Evolutionary conservation across 2,113 vertebrate species (phyloP).

Genomic region (Hiodon tergisus): DNA sequence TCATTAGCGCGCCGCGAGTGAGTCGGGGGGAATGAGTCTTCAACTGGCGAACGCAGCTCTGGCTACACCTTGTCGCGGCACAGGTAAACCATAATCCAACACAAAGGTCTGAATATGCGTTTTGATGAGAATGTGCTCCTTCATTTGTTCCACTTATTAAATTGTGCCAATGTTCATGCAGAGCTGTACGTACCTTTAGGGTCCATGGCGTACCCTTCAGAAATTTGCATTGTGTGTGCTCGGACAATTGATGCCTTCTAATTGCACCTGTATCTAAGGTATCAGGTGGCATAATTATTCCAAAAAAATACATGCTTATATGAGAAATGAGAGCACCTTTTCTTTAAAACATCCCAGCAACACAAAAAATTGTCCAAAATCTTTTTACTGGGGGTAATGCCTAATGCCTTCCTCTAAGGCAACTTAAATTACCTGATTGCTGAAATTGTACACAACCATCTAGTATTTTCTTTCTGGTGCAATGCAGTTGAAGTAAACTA

Average conservation of each 20-base stretch:
- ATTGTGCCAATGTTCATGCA: constrained; percentile 1
- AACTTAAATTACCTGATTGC: no score
- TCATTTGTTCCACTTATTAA: constrained; percentile 28
- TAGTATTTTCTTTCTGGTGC: background rate
- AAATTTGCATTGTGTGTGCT: background rate
- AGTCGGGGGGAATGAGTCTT: constrained; percentile 18
- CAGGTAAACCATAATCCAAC: constrained; percentile 35
- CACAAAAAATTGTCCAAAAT: background rate
- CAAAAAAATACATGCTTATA: background rate
- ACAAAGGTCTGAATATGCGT: background rate
- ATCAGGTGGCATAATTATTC: no score
- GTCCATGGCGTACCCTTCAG: background rate
- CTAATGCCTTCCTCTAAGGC: no score
- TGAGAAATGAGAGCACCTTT: background rate
- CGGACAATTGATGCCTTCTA: background rate
- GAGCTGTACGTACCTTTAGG: constrained; percentile 5
- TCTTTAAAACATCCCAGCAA: background rate
- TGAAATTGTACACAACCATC: no score
- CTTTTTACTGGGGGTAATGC: no score
- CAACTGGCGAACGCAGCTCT: constrained; percentile 15
- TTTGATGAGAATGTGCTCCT: constrained; percentile 18
- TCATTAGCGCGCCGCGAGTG: constrained; percentile 24
- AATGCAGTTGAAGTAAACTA: background rate
- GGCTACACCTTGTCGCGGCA: constrained; percentile 21
- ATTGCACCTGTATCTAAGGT: no score